Conservation (phyloP, 2,797 vertebrate genomes). For the Pagetopsis macropterus region DNA sequence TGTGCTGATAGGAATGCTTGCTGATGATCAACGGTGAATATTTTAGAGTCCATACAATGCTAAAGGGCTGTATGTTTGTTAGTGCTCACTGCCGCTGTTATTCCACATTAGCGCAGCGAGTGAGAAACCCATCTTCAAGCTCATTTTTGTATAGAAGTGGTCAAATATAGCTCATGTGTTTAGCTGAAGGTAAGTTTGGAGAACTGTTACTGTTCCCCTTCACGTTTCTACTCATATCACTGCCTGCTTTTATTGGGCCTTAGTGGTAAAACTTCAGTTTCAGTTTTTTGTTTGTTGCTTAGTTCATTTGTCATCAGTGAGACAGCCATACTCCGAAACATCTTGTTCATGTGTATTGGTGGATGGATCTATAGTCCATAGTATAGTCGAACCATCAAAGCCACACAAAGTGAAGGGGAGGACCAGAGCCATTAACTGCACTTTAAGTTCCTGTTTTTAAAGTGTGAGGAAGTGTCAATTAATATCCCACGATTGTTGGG, state of each 20-base stretch:
- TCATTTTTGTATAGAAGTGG: slow-evolving; percentile 10
- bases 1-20: slow-evolving; percentile 7
- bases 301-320: slow-evolving; percentile 59
- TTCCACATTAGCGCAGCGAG: slow-evolving; percentile 45
- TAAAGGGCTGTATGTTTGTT: slow-evolving; percentile 66
- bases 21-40: background rate
- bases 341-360: slow-evolving; percentile 83
- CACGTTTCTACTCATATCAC: slow-evolving; percentile 53
- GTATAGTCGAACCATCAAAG: slow-evolving; percentile 32
- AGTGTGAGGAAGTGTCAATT: slow-evolving; percentile 45
- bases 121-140: slow-evolving; percentile 33
- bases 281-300: slow-evolving; percentile 8
- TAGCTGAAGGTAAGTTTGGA: slow-evolving; percentile 78
- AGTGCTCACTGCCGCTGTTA: slow-evolving; percentile 32
- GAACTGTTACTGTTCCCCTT: slow-evolving; percentile 14
- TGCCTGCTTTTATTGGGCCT: slow-evolving; percentile 48
- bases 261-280: slow-evolving; percentile 13
- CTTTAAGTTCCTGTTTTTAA: slow-evolving; percentile 43
- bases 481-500: slow-evolving; percentile 15
- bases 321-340: slow-evolving; percentile 85
- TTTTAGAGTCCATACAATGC: slow-evolving; percentile 60
- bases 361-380: slow-evolving; percentile 57
- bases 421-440: slow-evolving; percentile 72
- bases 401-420: slow-evolving; percentile 49
- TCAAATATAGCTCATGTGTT: slow-evolving; percentile 29